Evolutionary conservation across 1,140 invertebrate genomes (phyloP), one percentile per base, ranked within the genome.

Genomic region (Parasteatoda tepidariorum): DNA sequence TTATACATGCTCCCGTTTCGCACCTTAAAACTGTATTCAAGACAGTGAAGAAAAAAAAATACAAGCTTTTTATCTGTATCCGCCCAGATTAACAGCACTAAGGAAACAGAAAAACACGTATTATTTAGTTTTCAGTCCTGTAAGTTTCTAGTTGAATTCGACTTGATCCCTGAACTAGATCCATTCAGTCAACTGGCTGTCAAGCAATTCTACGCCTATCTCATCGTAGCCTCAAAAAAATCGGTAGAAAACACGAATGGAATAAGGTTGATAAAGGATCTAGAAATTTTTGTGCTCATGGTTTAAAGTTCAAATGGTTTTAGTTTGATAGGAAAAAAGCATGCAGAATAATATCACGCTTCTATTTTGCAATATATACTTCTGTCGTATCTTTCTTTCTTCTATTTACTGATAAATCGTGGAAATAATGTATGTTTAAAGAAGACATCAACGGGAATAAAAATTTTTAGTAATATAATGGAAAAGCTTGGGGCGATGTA

Each of bases 51-150:
- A 26, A 26, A 61, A 61, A 15, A 26, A 22, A 15, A 61, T 3
- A 24, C 59, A 61, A 30, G 18, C 26, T 15, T 24, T 61, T 30
- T 24, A 18, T 30, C 59, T n/a, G 13, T 13, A 3, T 26, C 59
- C 22, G 26, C 59, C 59, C 28, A 61, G 28, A 61, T 61, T 30
- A 61, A 61, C 22, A 61, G 22, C 59, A 48, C 38, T 9, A 18
- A 4, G 18, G 38, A 48, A 41, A 48, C 38, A 48, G 38, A 48
- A 26, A 38, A 61, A 61, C 78, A n/a, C 61, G 68, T 82, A 82
- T 82, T 82, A 82, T 70, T 82, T 82, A 82, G 78, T 70, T 70
- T 70, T 67, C 78, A 82, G 71, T 82, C 78, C 78, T 64, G 22
- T 30, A 34, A 70, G 48, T 70, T 67, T 34, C 22, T 2, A 31